Percentiles rank a stretch among this genome's conserved stretches.
These are phyloP conservation scores for Brotula barbata DNA, from an alignment of 2,797 vertebrate species.

Conservation along the genomic window DNA sequence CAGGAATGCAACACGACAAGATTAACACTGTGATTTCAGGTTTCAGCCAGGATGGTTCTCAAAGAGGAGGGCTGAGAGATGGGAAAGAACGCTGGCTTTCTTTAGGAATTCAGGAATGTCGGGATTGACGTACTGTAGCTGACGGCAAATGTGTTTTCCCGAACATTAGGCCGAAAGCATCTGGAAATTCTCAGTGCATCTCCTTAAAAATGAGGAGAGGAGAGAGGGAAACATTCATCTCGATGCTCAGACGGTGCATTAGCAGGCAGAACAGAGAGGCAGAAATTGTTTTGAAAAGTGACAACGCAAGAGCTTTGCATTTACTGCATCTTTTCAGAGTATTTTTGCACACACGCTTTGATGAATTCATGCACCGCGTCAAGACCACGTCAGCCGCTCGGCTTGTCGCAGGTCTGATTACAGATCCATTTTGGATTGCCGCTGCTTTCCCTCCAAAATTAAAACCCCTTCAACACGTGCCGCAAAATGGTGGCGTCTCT, in stretches of 20 bases:
- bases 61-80: conserved; percentile 25
- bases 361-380: conserved; percentile 27
- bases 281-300: conserved; percentile 21
- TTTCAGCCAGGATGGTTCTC: conserved; percentile 47
- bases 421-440: conserved; percentile 49
- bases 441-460: conserved; percentile 16
- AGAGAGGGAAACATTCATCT: conserved; percentile 27
- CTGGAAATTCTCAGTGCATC: conserved; percentile 24
- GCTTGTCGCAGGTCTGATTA: conserved; percentile 19
- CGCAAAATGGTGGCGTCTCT: conserved; percentile 38
- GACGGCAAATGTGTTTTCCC: conserved; percentile 33
- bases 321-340: conserved; percentile 18
- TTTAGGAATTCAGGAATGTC: conserved; percentile 10
- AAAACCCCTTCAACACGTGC: conserved; percentile 8
- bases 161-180: conserved; percentile 49
- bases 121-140: conserved; percentile 26
- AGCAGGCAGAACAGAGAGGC: conserved; percentile 11
- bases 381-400: conserved; percentile 33
- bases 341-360: conserved; percentile 30
- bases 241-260: conserved; percentile 37
- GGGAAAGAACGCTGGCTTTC: conserved; percentile 31
- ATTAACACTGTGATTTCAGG: conserved; percentile 54
- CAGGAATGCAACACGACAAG: conserved; percentile 46
- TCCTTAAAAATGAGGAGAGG: neutral
- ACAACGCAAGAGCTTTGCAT: conserved; percentile 26